Conservation (phyloP, 2,797 vertebrate genomes). For the Rhynchotus rufescens region DNA sequence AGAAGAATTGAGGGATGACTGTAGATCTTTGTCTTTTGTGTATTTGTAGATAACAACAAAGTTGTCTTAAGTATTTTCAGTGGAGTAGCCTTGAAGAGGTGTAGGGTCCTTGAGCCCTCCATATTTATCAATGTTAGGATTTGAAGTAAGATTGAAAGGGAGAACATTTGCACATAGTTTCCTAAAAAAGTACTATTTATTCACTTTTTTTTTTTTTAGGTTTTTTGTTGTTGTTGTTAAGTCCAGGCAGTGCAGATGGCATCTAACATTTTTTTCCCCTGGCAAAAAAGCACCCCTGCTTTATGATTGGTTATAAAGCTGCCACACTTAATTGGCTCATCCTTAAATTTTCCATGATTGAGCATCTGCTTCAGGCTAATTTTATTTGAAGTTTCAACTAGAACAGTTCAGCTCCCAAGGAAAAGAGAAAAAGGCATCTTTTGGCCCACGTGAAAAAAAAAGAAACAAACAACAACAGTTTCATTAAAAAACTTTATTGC, state of each 20-base stretch:
- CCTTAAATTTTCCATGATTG: conserved; percentile 19
- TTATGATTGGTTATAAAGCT: not conserved
- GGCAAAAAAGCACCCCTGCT: not conserved
- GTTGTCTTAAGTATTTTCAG: not conserved
- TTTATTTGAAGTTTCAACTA: conserved; percentile 45
- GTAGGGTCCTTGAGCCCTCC: not conserved
- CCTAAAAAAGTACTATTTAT: not conserved
- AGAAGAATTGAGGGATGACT: not conserved
- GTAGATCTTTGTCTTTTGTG: not conserved
- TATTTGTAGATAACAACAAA: not conserved
- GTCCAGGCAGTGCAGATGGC: not conserved
- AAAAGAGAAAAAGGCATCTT: not conserved
- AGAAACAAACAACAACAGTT: not conserved
- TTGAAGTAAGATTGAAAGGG: not conserved
- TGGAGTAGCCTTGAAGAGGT: not conserved
- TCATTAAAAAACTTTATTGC: not conserved
- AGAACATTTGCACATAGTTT: not conserved
- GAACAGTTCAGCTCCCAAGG: not conserved
- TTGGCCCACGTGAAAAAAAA: not conserved
- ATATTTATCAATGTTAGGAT: not conserved
- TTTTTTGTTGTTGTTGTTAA: not conserved
- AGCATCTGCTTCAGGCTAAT: not conserved
- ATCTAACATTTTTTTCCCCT: not conserved
- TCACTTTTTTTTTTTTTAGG: not conserved
- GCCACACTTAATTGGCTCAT: not conserved